These are phyloP conservation scores for Sitodiplosis mosellana DNA, from an alignment of 1,140 invertebrate species.

Conservation along the genomic window DNA sequence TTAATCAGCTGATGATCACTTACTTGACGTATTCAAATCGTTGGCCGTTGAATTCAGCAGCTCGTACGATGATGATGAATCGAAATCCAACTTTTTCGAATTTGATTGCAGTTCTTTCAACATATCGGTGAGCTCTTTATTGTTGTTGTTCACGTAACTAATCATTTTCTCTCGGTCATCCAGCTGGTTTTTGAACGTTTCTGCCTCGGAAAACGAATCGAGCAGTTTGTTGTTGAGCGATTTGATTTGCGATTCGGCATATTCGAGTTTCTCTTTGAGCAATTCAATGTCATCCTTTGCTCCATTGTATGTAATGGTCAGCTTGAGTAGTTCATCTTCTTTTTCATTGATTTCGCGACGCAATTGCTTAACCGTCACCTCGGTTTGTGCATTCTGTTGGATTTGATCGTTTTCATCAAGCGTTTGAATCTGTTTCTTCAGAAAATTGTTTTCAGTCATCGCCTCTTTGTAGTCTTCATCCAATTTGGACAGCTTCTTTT, in stretches of 20 bases:
- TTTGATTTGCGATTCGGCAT: no score
- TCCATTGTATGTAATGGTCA: no score
- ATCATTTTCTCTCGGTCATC: not conserved
- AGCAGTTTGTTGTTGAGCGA: no score
- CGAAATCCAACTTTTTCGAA: not conserved
- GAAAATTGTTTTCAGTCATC: not conserved
- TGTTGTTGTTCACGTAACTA: not conserved
- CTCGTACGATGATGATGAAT: not conserved
- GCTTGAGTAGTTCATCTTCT: no score
- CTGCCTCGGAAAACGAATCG: no score
- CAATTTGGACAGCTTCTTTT: slow-evolving; percentile 8
- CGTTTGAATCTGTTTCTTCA: not conserved
- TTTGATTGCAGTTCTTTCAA: not conserved
- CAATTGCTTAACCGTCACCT: not conserved
- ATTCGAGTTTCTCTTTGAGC: no score
- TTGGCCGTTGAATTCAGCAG: not conserved
- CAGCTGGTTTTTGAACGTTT: not conserved
- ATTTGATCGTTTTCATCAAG: not conserved
- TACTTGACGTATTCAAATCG: no score
- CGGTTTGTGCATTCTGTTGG: not conserved
- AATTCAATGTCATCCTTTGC: no score
- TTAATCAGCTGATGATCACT: no score
- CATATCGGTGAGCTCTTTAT: not conserved
- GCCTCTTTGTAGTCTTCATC: not conserved
- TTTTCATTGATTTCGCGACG: no score